These are phyloP conservation scores for Sinocyclocheilus anshuiensis DNA, from an alignment of 2,113 vertebrate genomes.

Conservation along the genomic window DNA sequence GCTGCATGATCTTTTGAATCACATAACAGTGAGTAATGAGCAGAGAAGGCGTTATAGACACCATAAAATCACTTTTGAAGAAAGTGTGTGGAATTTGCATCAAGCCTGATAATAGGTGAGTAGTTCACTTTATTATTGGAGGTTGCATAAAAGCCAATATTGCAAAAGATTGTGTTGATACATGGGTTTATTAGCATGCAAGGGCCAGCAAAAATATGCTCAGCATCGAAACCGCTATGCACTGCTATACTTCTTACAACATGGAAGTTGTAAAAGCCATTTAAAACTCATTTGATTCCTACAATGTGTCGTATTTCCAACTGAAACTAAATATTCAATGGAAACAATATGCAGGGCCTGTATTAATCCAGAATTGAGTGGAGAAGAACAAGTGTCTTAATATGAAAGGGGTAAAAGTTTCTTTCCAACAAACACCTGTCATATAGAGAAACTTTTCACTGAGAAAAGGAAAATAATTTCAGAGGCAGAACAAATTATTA, in stretches of 20 bases:
- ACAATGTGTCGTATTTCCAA: background rate
- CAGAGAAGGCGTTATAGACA: background rate
- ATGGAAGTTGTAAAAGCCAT: background rate
- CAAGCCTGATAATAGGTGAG: background rate
- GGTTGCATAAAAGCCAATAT: no score
- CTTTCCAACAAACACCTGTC: no score
- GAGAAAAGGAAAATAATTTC: background rate
- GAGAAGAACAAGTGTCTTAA: background rate
- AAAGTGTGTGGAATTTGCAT: background rate
- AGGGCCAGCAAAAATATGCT: background rate
- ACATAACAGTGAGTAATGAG: background rate
- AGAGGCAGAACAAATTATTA: background rate
- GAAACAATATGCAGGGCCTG: background rate
- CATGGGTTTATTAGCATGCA: background rate
- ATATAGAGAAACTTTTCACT: no score
- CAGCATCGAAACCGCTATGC: background rate
- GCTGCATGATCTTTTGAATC: conserved; percentile 2
- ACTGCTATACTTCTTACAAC: background rate
- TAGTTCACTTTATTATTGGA: background rate
- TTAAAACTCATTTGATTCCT: background rate
- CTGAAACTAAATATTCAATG: background rate
- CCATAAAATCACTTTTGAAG: background rate
- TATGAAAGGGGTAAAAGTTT: background rate
- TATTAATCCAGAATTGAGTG: background rate
- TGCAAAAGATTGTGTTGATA: background rate